Evolutionary conservation across 1,140 invertebrate species (phyloP).

Genomic region (Thaumetopoea pityocampa): DNA sequence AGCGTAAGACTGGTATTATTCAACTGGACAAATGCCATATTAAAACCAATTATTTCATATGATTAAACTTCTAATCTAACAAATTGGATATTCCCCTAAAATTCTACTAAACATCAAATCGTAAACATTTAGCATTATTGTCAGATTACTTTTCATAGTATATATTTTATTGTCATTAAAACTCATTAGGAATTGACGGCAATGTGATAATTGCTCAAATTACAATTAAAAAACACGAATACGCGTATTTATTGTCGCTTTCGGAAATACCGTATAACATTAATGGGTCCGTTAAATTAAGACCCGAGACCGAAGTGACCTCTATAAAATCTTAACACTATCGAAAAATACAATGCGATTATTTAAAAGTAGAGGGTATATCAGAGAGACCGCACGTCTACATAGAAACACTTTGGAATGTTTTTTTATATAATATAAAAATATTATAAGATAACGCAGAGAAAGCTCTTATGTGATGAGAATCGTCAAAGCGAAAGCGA

Average conservation of each 20-base stretch:
- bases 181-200: slow-evolving; percentile 48
- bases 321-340: slow-evolving; percentile 45
- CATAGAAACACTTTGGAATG: slow-evolving; percentile 38
- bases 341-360: slow-evolving; percentile 60
- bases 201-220: slow-evolving; percentile 47
- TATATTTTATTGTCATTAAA: slow-evolving; percentile 37
- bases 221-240: slow-evolving; percentile 32
- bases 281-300: slow-evolving; percentile 10
- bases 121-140: slow-evolving; percentile 28
- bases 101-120: slow-evolving; percentile 43
- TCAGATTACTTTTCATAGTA: slow-evolving; percentile 15
- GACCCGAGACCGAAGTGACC: slow-evolving; percentile 22
- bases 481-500: slow-evolving; percentile 41
- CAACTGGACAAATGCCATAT: slow-evolving; percentile 14
- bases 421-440: slow-evolving; percentile 60
- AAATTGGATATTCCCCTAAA: slow-evolving; percentile 22
- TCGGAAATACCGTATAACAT: slow-evolving; percentile 30
- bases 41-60: slow-evolving; percentile 10
- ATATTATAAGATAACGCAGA: slow-evolving; percentile 46
- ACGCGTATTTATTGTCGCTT: slow-evolving; percentile 43
- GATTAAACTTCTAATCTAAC: slow-evolving; percentile 19
- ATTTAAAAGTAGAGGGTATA: slow-evolving; percentile 47
- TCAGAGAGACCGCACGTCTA: slow-evolving; percentile 50
- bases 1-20: slow-evolving; percentile 22
- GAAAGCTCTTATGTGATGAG: slow-evolving; percentile 40